Evolutionary conservation across 2,888 invertebrate genomes (phyloP).

Genomic region (Ichneumoninae sp.): DNA sequence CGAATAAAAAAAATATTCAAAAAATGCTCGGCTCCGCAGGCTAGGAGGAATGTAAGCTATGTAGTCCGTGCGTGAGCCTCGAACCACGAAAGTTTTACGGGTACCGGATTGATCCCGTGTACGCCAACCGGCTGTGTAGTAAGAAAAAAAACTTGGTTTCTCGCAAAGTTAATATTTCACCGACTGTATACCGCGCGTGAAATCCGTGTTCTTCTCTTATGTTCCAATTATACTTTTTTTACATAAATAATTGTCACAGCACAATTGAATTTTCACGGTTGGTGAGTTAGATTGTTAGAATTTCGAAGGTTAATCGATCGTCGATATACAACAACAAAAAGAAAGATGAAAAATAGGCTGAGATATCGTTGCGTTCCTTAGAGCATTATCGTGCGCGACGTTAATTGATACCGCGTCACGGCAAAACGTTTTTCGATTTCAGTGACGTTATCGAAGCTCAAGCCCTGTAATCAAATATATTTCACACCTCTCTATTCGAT

Average conservation of each 20-base stretch:
- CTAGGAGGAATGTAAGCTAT: not conserved
- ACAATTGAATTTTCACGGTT: conserved; percentile 10
- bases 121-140: conserved; percentile 54
- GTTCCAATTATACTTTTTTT: conserved; percentile 26
- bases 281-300: conserved; percentile 5
- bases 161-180: conserved; percentile 38
- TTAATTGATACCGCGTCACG: conserved; percentile 1
- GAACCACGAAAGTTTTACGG: conserved; percentile 52
- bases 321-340: conserved; percentile 28
- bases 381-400: conserved; percentile 13
- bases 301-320: not conserved
- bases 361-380: conserved; percentile 5
- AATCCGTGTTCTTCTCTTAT: conserved; percentile 22
- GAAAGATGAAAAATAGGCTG: conserved; percentile 7
- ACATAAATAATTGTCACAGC: conserved; percentile 16
- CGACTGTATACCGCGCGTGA: conserved; percentile 32
- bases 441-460: conserved; percentile 61
- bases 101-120: conserved; percentile 44
- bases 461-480: conserved; percentile 54
- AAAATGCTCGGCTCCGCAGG: conserved; percentile 16
- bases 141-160: conserved; percentile 41
- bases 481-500: conserved; percentile 26
- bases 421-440: conserved; percentile 42
- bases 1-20: not conserved
- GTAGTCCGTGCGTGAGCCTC: conserved; percentile 7